Evolutionary conservation across 2,113 vertebrate genomes (phyloP).

Genomic region (Coryphaenoides rupestris): DNA sequence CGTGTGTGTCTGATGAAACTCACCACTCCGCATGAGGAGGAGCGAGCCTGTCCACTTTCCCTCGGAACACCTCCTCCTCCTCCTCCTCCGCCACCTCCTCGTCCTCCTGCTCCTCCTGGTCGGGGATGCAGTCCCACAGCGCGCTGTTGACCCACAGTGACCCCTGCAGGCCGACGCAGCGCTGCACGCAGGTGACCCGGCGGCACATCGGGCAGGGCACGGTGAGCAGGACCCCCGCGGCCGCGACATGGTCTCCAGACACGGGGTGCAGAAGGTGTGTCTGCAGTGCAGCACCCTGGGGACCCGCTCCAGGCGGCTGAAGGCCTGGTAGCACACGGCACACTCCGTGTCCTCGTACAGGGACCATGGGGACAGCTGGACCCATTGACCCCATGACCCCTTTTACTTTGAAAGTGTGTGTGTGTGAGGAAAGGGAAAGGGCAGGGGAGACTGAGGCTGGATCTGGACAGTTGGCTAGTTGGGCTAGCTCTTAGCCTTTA

Average conservation of each 20-base stretch:
- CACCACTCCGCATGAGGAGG: slow-evolving; percentile 52
- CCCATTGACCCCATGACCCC: not conserved
- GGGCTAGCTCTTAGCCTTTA: no score
- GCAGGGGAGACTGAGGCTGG: not conserved
- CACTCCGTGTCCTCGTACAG: slow-evolving; percentile 69
- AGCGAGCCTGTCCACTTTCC: slow-evolving; percentile 31
- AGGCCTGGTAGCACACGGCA: slow-evolving; percentile 64
- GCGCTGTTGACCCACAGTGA: slow-evolving; percentile 66
- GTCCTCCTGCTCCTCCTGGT: slow-evolving; percentile 25
- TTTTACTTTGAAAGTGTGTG: no score
- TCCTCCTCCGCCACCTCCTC: slow-evolving; percentile 19
- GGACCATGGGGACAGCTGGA: slow-evolving; percentile 54
- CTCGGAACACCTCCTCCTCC: slow-evolving; percentile 3
- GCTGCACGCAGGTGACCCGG: slow-evolving; percentile 60
- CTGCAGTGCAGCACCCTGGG: slow-evolving; percentile 73
- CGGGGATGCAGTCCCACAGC: slow-evolving; percentile 67
- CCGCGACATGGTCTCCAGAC: slow-evolving; percentile 63
- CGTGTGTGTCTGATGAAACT: slow-evolving; percentile 20
- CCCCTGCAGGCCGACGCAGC: slow-evolving; percentile 49
- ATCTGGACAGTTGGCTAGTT: no score
- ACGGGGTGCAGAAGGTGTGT: slow-evolving; percentile 71
- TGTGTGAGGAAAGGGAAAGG: not conserved
- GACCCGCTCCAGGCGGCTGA: slow-evolving; percentile 57
- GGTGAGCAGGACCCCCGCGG: slow-evolving; percentile 41
- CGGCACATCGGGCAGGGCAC: slow-evolving; percentile 72